Evolutionary conservation across 37 sponge, comb jelly and placozoan species (phyloP).

Genomic region (Geodia barretti): DNA sequence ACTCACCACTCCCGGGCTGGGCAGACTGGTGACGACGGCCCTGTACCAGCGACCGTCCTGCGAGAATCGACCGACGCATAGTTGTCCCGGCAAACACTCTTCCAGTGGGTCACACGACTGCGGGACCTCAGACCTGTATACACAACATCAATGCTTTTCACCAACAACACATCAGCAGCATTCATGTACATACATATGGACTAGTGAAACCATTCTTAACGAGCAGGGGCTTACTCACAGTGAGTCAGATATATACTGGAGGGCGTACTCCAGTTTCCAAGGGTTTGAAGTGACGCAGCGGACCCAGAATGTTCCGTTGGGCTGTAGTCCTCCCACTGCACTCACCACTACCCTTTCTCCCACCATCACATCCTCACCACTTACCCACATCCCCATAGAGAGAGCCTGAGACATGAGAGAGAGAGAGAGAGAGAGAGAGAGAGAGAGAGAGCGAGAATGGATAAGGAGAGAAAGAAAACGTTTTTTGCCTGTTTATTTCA

Average conservation of each 20-base stretch:
- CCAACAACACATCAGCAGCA: too few species aligned
- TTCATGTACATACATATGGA: too few species aligned
- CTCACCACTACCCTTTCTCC: not conserved
- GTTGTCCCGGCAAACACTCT: not conserved
- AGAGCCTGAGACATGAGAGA: not conserved
- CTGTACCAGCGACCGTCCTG: not conserved
- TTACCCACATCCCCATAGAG: not conserved
- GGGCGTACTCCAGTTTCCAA: not conserved
- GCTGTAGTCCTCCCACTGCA: not conserved
- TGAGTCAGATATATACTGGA: not conserved
- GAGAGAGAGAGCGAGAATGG: conserved; percentile 1
- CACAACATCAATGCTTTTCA: too few species aligned
- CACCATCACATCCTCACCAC: not conserved
- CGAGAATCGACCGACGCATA: not conserved
- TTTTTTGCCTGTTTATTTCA: not conserved
- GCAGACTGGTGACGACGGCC: not conserved
- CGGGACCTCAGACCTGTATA: not conserved
- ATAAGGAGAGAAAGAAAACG: not conserved
- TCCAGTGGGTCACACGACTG: not conserved
- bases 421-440: not conserved
- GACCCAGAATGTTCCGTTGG: not conserved
- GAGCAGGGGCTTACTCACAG: not conserved
- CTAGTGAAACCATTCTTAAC: too few species aligned
- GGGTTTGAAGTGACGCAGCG: not conserved
- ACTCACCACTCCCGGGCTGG: not conserved